Percentiles rank a stretch among this genome's conserved stretches.
phyloP scores from a whole-genome alignment of 2,113 vertebrate genomes.

The Hassar affinis region DNA sequence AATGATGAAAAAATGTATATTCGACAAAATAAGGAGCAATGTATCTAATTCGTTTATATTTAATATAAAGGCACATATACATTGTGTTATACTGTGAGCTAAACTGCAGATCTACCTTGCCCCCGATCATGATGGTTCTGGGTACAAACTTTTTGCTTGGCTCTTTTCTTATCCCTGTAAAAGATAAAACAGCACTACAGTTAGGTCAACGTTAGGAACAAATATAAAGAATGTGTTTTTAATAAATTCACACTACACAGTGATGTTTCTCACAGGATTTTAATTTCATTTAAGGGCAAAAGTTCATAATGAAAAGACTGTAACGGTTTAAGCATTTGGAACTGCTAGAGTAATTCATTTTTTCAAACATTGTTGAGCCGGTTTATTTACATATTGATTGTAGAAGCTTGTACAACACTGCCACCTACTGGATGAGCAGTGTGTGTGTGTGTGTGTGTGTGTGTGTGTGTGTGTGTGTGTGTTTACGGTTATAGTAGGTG shows the following conservation, averaged over 20 bases:
- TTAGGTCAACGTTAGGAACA: neutral
- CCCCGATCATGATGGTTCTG: constrained; percentile 85
- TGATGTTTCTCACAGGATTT: neutral
- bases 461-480: neutral
- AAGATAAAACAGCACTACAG: neutral
- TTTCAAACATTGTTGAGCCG: neutral
- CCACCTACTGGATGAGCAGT: neutral
- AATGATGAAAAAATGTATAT: too few relatives aligned
- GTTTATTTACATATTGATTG: neutral
- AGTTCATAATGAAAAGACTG: neutral
- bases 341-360: neutral
- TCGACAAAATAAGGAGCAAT: neutral
- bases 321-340: neutral
- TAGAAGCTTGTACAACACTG: neutral
- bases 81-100: too few relatives aligned
- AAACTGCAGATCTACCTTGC: constrained; percentile 74
- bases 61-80: neutral
- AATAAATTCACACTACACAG: neutral
- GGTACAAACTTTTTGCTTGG: constrained; percentile 80
- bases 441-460: neutral
- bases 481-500: constrained; percentile 84
- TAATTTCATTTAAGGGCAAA: neutral
- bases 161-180: constrained; percentile 82
- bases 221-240: neutral
- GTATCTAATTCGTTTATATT: neutral